Base-by-base conservation (phyloP, 2,113 vertebrate genomes). In the Callorhinus ursinus region DNA sequence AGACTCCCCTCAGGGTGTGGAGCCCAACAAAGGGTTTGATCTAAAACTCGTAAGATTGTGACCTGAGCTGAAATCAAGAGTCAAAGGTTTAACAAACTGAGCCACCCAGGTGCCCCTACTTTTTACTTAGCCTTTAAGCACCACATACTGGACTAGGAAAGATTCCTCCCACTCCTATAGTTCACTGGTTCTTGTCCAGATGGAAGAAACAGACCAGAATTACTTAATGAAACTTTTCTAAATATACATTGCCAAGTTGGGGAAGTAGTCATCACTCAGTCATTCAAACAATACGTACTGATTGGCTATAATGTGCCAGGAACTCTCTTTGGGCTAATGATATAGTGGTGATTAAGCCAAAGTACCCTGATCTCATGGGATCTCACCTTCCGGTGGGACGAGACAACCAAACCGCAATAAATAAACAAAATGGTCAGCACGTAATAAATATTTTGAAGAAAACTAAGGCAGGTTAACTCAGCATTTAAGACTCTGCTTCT, bases 401-500 rank as follows among this genome's bases (percentile, higher is more conserved):
- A 90, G 42, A 88, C 26, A 93, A 76, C 22, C 8, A n/a, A 76
- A 76, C 28, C 49, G 49, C 33, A 95, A 88, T 12, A 81, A 93
- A 93, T 14, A 87, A 93, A 93, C 10, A 87, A 83, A 61, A 33
- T 14, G 57, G 33, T 65, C 24, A 80, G 21, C 15, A 95, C 76
- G 22, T 90, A 22, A 46, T 42, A 63, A 31, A 91, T 65, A 77
- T 82, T 72, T 55, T 86, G 6, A 84, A 61, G 51, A 86, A 95
- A 83, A 65, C 18, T 79, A 79, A 92, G 82, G 33, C 24, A 81
- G 12, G 4, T 13, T 24, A 59, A 76, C 57, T 65, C 14, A 76
- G 33, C 51, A 92, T 61, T 90, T 74, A 96, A 80, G 49, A 89
- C 63, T 97, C 31, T 88, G 16, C 31, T 88, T 39, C 36, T 49